Conservation (phyloP, 2,113 vertebrate species). For the Callithrix jacchus region DNA sequence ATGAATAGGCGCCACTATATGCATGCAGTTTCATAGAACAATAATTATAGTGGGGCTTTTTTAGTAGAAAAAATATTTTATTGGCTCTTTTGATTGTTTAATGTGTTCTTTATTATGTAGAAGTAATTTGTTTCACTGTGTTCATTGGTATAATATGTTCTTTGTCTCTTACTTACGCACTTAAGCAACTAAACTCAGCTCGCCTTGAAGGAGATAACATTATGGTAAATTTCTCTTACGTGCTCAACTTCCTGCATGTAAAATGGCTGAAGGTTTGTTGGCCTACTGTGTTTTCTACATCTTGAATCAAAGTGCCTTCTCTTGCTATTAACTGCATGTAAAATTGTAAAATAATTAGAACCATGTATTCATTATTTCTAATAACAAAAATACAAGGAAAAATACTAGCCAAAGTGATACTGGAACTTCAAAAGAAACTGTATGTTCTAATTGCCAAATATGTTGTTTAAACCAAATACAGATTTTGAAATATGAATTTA, state of each 20-base stretch:
- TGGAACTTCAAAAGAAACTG: slow-evolving; percentile 28
- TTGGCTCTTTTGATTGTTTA: slow-evolving; percentile 32
- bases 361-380: slow-evolving; percentile 9
- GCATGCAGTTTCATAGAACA: slow-evolving; percentile 8
- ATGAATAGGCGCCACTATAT: background rate
- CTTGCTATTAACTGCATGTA: slow-evolving; percentile 82
- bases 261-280: slow-evolving; percentile 94
- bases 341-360: slow-evolving; percentile 31
- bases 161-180: slow-evolving; percentile 85
- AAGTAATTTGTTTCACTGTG: slow-evolving; percentile 71
- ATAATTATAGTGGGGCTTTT: background rate
- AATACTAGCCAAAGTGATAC: slow-evolving; percentile 1
- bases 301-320: slow-evolving; percentile 84
- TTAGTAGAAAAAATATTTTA: slow-evolving; percentile 44
- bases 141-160: slow-evolving; percentile 81
- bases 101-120: slow-evolving; percentile 59
- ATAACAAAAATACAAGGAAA: background rate
- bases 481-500: slow-evolving; percentile 38
- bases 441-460: slow-evolving; percentile 34
- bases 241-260: slow-evolving; percentile 93
- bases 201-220: slow-evolving; percentile 90
- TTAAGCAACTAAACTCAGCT: slow-evolving; percentile 89
- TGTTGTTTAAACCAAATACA: slow-evolving; percentile 32
- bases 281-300: slow-evolving; percentile 87
- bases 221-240: slow-evolving; percentile 93